These are phyloP conservation scores for Invenusta paracnida DNA, from an alignment of 2,888 invertebrate species.

Conservation along the genomic window DNA sequence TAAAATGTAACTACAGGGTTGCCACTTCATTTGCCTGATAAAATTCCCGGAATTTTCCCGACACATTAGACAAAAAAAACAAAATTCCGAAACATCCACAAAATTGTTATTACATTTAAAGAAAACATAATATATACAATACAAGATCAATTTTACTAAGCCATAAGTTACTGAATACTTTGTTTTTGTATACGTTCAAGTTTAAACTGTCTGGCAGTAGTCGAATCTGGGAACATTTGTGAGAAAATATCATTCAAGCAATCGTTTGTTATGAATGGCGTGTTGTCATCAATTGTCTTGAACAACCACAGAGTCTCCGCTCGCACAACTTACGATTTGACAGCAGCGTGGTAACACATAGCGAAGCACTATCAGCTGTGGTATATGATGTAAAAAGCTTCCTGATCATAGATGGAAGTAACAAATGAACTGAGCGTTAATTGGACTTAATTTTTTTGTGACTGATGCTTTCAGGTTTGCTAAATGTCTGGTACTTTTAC, in stretches of 20 bases:
- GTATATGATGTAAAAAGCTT: background rate
- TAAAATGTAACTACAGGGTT: background rate
- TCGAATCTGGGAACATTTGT: conserved; percentile 16
- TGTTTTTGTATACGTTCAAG: background rate
- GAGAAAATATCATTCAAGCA: conserved; percentile 9
- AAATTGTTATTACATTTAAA: background rate
- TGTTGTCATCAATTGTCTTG: conserved; percentile 11
- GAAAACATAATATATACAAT: background rate
- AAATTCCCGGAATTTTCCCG: background rate
- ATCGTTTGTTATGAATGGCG: conserved; percentile 2
- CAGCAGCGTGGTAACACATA: background rate
- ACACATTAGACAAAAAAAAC: background rate
- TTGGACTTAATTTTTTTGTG: too few species aligned
- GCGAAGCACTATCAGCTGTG: background rate
- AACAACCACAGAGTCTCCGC: conserved; percentile 7
- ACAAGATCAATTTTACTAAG: background rate
- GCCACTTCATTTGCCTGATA: background rate
- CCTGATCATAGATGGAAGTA: background rate
- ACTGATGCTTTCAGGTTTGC: too few species aligned
- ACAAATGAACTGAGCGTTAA: background rate
- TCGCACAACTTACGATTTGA: background rate
- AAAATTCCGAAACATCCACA: background rate
- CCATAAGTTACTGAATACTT: background rate
- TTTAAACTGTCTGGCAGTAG: background rate
- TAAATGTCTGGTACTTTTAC: background rate